Percentiles rank a stretch among this genome's conserved stretches.
Evolutionary conservation across 2,797 vertebrate genomes (phyloP).

Genomic region (Florisuga fusca): DNA sequence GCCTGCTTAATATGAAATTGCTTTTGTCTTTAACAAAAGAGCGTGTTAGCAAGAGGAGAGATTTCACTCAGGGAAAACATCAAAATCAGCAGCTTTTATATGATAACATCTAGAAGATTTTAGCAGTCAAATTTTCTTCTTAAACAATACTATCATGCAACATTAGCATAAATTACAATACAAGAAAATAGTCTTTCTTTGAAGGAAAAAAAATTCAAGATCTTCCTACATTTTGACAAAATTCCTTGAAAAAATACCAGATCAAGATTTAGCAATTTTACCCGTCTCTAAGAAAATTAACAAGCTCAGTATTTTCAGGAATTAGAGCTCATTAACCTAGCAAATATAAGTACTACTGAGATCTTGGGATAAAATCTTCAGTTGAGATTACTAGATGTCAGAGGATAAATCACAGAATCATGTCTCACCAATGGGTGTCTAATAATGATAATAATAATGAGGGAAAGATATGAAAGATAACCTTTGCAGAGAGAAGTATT

Average conservation of each 20-base stretch:
- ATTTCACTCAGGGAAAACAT: neutral
- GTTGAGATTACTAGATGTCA: neutral
- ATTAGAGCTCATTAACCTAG: neutral
- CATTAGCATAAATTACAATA: neutral
- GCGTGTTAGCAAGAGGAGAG: neutral
- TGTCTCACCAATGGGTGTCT: too few species aligned
- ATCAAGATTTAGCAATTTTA: neutral
- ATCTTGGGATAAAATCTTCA: neutral
- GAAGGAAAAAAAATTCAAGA: neutral
- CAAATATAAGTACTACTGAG: neutral
- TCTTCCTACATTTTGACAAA: neutral
- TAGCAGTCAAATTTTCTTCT: constrained; percentile 1
- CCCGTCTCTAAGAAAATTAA: neutral
- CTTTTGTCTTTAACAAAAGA: neutral
- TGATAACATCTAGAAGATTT: constrained; percentile 5
- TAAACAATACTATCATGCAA: neutral
- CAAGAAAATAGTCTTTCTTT: neutral
- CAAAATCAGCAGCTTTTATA: neutral
- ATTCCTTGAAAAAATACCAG: neutral
- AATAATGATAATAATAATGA: neutral
- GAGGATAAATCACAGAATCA: neutral
- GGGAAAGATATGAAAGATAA: neutral
- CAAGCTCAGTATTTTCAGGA: neutral
- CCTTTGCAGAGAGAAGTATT: neutral
- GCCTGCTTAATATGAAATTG: neutral